phyloP scores from a whole-genome alignment of 1,140 invertebrate species.

The Drosophila pseudoananassae region DNA sequence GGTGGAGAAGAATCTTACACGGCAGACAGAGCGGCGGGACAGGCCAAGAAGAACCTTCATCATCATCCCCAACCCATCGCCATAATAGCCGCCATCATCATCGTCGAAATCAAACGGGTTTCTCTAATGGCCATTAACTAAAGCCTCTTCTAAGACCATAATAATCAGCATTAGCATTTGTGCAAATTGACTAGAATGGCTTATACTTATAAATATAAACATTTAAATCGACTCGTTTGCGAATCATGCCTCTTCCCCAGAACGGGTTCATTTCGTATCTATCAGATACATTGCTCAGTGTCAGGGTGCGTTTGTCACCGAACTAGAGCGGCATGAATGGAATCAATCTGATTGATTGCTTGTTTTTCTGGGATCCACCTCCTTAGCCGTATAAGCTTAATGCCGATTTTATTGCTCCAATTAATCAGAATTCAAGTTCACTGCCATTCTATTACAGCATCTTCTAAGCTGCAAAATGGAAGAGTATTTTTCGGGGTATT shows the following conservation, averaged over 20 bases:
- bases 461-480: not conserved
- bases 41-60: constrained; percentile 21
- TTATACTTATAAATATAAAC: constrained; percentile 71
- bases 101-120: constrained; percentile 43
- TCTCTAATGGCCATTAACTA: constrained; percentile 46
- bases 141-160: constrained; percentile 30
- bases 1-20: constrained; percentile 55
- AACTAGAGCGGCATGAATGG: constrained; percentile 44
- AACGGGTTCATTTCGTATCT: constrained; percentile 4
- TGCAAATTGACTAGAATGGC: constrained; percentile 76
- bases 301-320: constrained; percentile 29
- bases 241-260: constrained; percentile 1
- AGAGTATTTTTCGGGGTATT: constrained; percentile 28
- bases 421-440: constrained; percentile 24
- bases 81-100: constrained; percentile 18
- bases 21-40: constrained; percentile 60
- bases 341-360: constrained; percentile 27
- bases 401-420: constrained; percentile 31
- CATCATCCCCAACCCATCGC: constrained; percentile 18
- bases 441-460: constrained; percentile 31
- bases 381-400: constrained; percentile 38
- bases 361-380: constrained; percentile 9
- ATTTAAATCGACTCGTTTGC: constrained; percentile 65
- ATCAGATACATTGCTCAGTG: constrained; percentile 10
- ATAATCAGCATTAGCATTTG: constrained; percentile 70